phyloP scores from a whole-genome alignment of 2,113 vertebrate genomes.

The Rhabdomys dilectus region DNA sequence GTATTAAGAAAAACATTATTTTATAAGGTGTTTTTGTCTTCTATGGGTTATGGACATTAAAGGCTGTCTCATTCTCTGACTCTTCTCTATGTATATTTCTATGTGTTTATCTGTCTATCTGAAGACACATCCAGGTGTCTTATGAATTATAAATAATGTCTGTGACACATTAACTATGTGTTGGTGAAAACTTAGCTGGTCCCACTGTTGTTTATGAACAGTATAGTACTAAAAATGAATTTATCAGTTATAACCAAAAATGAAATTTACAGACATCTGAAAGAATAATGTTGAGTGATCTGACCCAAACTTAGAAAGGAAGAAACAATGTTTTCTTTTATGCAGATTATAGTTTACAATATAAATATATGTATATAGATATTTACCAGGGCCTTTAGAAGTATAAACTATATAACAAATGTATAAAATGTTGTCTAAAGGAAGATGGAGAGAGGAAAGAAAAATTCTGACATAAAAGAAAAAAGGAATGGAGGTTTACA shows the following conservation, averaged over 20 bases:
- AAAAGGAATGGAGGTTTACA: not conserved
- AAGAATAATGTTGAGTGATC: not conserved
- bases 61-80: not conserved
- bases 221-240: not conserved
- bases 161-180: not conserved
- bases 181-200: not conserved
- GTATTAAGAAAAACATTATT: not conserved
- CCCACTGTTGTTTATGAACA: not conserved
- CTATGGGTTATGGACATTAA: accelerated
- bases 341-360: not conserved
- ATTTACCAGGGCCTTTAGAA: not conserved
- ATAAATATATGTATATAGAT: not conserved
- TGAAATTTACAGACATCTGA: not conserved
- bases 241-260: not conserved
- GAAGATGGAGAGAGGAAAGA: not conserved
- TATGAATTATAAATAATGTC: not conserved
- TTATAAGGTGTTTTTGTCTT: not conserved
- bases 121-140: not conserved
- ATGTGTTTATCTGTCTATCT: not conserved
- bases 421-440: not conserved
- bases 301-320: not conserved
- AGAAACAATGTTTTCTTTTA: not conserved
- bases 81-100: not conserved
- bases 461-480: not conserved
- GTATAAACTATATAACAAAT: not conserved